Conservation (phyloP, 2,888 invertebrate species). For the Ophonus ardosiacus region DNA sequence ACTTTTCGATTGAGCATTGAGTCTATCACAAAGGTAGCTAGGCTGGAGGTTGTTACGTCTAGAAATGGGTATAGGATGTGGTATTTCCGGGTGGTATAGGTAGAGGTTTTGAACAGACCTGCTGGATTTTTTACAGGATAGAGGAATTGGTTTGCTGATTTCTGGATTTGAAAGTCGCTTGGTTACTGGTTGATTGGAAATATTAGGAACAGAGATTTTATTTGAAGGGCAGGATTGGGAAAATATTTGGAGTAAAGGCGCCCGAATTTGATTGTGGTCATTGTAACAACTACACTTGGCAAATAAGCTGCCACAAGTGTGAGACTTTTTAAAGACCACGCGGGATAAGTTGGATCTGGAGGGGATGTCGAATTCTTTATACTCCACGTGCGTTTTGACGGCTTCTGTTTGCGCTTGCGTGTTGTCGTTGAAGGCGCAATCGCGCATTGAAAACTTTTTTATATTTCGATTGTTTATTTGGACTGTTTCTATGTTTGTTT, state of each 20-base stretch:
- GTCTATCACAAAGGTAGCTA: slow-evolving; percentile 46
- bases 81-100: slow-evolving; percentile 74
- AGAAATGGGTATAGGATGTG: slow-evolving; percentile 71
- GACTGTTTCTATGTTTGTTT: background rate
- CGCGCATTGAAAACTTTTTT: background rate
- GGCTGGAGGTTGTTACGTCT: background rate
- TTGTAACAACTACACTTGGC: slow-evolving; percentile 74
- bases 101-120: slow-evolving; percentile 65
- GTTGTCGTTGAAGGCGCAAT: background rate
- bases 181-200: slow-evolving; percentile 29
- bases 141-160: slow-evolving; percentile 63
- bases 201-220: slow-evolving; percentile 65
- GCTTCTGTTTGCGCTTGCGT: background rate
- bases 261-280: slow-evolving; percentile 64
- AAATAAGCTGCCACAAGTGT: slow-evolving; percentile 75
- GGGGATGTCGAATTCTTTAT: slow-evolving; percentile 51
- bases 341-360: slow-evolving; percentile 65
- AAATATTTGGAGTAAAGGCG: slow-evolving; percentile 66
- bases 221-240: slow-evolving; percentile 64
- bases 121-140: slow-evolving; percentile 21
- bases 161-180: slow-evolving; percentile 71
- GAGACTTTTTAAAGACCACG: slow-evolving; percentile 71
- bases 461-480: slow-evolving; percentile 20
- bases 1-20: slow-evolving; percentile 59
- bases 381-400: slow-evolving; percentile 5